Evolutionary conservation across 1,140 invertebrate species (phyloP), one percentile per base, ranked within the genome.

Genomic region (Heliothis subflexa): DNA sequence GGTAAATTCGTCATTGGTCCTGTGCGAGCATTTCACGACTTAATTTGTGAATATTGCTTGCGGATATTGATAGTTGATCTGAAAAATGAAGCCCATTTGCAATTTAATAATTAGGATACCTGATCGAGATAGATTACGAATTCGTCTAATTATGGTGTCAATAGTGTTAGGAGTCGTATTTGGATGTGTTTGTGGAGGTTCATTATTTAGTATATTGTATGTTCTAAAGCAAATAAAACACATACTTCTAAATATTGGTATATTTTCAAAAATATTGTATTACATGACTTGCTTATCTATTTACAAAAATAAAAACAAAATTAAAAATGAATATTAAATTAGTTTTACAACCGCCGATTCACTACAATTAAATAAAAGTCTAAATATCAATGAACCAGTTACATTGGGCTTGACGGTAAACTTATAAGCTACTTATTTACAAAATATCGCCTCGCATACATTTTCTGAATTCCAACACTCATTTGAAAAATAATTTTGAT

Each of bases 211-310:
- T 13, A n/a, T 13, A 62, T 33, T 61, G n/a, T n/a, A 52, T 0
- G 25, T 52, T 18, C 10, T 13, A n/a, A 18, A 55, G n/a, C 28
- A 88, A 85, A 83, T 89, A 88, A 91, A 74, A 59, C 4, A 14
- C 68, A 79, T 40, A 2, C 80, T 89, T 92, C 90, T 94, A 94
- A 92, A 94, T 94, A 94, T 85, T 93, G 92, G 92, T 94, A 93
- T 94, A 94, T 93, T 94, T 94, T 93, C 90, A 94, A 94, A 94
- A 94, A 94, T 94, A 94, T 94, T 86, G 89, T 92, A 90, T 93
- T 93, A 94, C 91, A 94, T 90, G 91, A 92, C 92, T 91, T 93
- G 92, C 91, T 91, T 89, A 91, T 89, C 84, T 93, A 91, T 94
- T 89, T 93, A 93, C 92, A 93, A 91, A 91, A 90, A 89, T 89